Base-by-base conservation (phyloP, 2,113 vertebrate genomes). In the Xiphophorus maculatus region DNA sequence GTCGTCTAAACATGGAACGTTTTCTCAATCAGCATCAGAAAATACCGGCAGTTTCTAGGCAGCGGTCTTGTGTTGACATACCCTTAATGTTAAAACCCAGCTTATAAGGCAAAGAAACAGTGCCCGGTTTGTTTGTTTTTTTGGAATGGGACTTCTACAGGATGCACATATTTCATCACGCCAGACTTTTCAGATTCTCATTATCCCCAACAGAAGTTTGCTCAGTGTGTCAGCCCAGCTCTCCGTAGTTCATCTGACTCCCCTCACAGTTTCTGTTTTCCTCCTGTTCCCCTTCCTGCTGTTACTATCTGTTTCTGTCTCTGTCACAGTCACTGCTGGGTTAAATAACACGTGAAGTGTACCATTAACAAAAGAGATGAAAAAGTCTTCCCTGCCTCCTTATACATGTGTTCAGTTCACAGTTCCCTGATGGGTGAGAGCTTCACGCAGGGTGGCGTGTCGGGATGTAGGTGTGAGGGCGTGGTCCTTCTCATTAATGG, bases 181-280 rank as follows among this genome's bases (percentile, higher is more conserved):
- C 83, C 51, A 71, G 75, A 88, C 73, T 81, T 85, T 84, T 81
- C 79, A 74, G 79, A 82, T 86, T 80, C 84, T 91, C 88, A 89
- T 92, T 91, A 90, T 72, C 74, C 51, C 67, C 84, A 83, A 91
- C 90, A 94, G 89, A 89, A 87, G 89, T 82, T 76, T 85, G 83
- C 89, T 85, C 89, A 86, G 80, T 88, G 75, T 90, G 84, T 87
- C 86, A 85, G 74, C 82, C 73, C 51, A n/a, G 51, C 73, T 80
- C 81, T 79, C 69, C 84, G 77, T 84, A 66, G 67, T 74, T 80
- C 51, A 58, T 58, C 51, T n/a, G 51, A 58, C 25, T 71, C 32
- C 42, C 28, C 79, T 74, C 69, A 70, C 71, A 58, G 67, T 54
- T n/a, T 37, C 33, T 40, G 65, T 29, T 28, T 51, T 63, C 29